phyloP scores from a whole-genome alignment of 2,888 invertebrate species.

The Rhingia campestris region DNA sequence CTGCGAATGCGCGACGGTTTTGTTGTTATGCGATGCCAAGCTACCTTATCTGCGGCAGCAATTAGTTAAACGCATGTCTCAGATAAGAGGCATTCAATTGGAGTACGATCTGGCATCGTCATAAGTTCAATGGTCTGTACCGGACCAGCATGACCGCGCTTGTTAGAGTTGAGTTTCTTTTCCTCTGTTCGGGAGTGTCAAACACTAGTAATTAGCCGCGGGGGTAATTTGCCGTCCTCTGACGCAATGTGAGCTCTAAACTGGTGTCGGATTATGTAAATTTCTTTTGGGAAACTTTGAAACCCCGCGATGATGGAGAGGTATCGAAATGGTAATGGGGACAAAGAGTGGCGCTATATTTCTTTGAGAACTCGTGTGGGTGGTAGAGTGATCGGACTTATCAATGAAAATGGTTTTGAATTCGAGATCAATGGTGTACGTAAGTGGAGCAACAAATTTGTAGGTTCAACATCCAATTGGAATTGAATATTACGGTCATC shows the following conservation, averaged over 20 bases:
- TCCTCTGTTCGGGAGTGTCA: slow-evolving; percentile 56
- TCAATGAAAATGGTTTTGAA: background rate
- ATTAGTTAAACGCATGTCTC: slow-evolving; percentile 37
- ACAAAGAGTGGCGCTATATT: background rate
- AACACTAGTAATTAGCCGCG: slow-evolving; percentile 54
- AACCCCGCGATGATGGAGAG: background rate
- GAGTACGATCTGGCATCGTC: background rate
- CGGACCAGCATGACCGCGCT: slow-evolving; percentile 10
- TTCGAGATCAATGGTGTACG: no score
- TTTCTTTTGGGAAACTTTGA: slow-evolving; percentile 33
- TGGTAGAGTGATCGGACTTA: background rate
- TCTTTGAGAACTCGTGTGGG: background rate
- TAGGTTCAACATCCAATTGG: no score
- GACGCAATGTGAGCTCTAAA: slow-evolving; percentile 62
- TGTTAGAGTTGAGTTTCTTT: slow-evolving; percentile 10
- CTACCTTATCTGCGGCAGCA: slow-evolving; percentile 35
- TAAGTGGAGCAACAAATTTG: no score
- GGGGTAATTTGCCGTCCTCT: slow-evolving; percentile 50
- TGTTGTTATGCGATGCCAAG: slow-evolving; percentile 21
- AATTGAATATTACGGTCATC: no score
- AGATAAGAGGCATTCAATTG: slow-evolving; percentile 1
- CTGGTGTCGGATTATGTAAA: slow-evolving; percentile 64
- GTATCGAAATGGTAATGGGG: slow-evolving; percentile 24
- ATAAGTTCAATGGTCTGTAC: slow-evolving; percentile 50
- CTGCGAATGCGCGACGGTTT: slow-evolving; percentile 38